Evolutionary conservation across 2,113 vertebrate species (phyloP).

Genomic region (Promerops cafer): DNA sequence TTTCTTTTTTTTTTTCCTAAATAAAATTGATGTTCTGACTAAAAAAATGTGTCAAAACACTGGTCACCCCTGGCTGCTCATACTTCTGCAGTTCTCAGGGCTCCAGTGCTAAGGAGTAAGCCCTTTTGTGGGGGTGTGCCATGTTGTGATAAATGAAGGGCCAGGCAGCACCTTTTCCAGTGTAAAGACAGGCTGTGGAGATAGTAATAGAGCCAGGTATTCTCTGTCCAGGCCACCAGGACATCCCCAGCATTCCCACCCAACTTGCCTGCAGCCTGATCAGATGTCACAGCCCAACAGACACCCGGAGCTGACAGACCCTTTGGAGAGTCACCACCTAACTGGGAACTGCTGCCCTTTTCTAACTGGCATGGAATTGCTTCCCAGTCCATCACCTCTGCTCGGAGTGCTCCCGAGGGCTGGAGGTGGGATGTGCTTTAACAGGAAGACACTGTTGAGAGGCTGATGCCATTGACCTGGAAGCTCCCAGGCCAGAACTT

Average conservation of each 20-base stretch:
- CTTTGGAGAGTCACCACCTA: neutral
- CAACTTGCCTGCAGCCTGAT: rapidly evolving
- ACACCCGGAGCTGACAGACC: neutral
- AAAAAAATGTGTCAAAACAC: neutral
- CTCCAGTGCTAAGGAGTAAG: neutral
- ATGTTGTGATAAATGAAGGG: rapidly evolving
- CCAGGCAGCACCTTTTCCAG: neutral
- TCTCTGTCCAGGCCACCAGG: neutral
- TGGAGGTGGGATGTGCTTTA: neutral
- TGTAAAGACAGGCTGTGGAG: neutral
- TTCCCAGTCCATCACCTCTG: neutral
- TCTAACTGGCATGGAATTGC: neutral
- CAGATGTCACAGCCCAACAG: rapidly evolving
- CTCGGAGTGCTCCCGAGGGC: neutral
- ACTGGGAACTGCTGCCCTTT: neutral
- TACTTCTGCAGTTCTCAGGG: neutral
- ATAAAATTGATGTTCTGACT: neutral
- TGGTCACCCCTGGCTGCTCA: neutral
- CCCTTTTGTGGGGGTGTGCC: neutral
- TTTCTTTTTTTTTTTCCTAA: neutral
- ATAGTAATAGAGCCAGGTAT: rapidly evolving
- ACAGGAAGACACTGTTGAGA: rapidly evolving
- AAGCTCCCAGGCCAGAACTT: neutral
- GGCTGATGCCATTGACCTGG: neutral
- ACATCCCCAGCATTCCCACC: neutral